Percentiles rank a stretch among this genome's conserved stretches.
Evolutionary conservation across 2,797 vertebrate species (phyloP).

Genomic region (Channa striata): DNA sequence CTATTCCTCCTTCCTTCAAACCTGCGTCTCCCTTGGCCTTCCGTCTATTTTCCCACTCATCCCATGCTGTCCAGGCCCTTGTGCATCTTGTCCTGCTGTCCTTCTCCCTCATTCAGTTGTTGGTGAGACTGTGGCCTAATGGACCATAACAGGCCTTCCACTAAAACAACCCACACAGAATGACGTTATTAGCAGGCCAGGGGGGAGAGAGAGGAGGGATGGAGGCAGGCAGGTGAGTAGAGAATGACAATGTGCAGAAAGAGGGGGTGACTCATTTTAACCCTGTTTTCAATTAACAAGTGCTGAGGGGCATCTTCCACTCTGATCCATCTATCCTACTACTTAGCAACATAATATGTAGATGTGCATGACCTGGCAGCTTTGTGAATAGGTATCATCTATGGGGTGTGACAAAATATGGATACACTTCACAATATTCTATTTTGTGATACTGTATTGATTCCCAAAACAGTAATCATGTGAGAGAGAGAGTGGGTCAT

Average conservation of each 20-base stretch:
- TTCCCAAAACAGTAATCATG: too few species aligned
- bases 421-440: too few species aligned
- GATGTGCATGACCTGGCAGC: conserved; percentile 39
- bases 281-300: conserved; percentile 25
- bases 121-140: conserved; percentile 79
- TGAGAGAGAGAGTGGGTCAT: too few species aligned
- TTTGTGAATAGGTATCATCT: not conserved
- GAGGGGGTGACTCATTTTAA: conserved; percentile 42
- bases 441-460: too few species aligned
- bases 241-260: conserved; percentile 4
- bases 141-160: conserved; percentile 78
- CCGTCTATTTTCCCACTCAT: conserved; percentile 27
- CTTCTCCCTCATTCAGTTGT: conserved; percentile 66
- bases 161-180: conserved; percentile 71
- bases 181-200: conserved; percentile 73
- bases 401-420: too few species aligned
- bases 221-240: conserved; percentile 1
- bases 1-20: conserved; percentile 39
- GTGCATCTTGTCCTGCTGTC: conserved; percentile 33
- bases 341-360: conserved; percentile 12
- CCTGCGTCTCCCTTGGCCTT: conserved; percentile 27
- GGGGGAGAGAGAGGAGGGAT: conserved; percentile 40
- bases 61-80: conserved; percentile 18
- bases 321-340: conserved; percentile 4
- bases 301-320: conserved; percentile 32